Percentiles rank a stretch among this genome's conserved stretches.
Evolutionary conservation across 2,888 invertebrate genomes (phyloP).

Genomic region (Tuberolachnus salignus): DNA sequence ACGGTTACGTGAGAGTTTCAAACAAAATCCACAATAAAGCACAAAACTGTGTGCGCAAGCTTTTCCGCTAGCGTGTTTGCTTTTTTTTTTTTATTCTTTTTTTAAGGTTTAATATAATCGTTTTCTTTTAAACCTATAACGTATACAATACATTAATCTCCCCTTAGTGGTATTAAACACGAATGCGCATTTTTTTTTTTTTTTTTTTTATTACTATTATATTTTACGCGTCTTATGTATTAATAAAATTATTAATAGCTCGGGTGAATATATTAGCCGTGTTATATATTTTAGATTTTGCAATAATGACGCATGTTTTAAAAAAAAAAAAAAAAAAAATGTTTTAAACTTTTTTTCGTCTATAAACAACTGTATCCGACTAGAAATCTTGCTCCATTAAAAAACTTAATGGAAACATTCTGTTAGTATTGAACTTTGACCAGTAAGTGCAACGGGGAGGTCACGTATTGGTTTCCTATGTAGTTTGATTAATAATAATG

Average conservation of each 20-base stretch:
- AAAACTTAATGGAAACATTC: too few species aligned
- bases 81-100: neutral
- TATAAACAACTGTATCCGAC: too few species aligned
- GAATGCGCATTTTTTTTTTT: neutral
- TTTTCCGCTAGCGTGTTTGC: conserved; percentile 16
- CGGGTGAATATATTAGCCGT: neutral
- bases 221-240: neutral
- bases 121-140: conserved; percentile 16
- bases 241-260: conserved; percentile 4
- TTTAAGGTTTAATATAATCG: neutral
- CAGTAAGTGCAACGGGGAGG: too few species aligned
- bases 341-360: too few species aligned
- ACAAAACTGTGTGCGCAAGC: neutral
- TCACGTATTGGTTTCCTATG: too few species aligned
- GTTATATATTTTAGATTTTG: neutral
- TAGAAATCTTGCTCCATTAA: too few species aligned
- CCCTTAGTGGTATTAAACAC: conserved; percentile 10
- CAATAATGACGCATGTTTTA: too few species aligned
- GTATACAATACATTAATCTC: conserved; percentile 16
- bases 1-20: neutral
- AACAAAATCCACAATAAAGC: neutral
- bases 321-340: neutral
- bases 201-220: neutral
- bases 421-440: too few species aligned
- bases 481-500: too few species aligned